These are phyloP conservation scores for Oncorhynchus clarkii DNA, from an alignment of 2,113 vertebrate genomes.

Conservation along the genomic window DNA sequence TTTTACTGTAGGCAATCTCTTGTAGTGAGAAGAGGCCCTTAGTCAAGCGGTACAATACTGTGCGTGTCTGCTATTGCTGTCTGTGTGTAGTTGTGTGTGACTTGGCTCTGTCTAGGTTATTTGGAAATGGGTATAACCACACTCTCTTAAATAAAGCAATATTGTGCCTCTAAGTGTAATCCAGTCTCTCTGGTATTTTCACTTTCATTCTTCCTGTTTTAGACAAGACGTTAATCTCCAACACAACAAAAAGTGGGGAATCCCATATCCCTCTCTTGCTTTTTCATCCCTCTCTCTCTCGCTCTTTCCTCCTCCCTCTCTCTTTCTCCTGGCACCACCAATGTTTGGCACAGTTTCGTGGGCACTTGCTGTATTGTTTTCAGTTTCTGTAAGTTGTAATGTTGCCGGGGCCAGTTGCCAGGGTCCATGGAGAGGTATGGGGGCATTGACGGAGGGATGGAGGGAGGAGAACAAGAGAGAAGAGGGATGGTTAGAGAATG, in stretches of 20 bases:
- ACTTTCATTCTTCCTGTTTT: not conserved
- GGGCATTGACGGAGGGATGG: not conserved
- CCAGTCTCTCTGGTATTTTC: not conserved
- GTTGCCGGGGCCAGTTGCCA: not conserved
- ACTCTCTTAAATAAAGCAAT: too few relatives aligned
- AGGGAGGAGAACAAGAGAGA: not conserved
- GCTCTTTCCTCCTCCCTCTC: not conserved
- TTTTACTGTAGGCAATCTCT: too few relatives aligned
- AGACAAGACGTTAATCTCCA: not conserved
- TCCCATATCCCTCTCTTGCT: not conserved
- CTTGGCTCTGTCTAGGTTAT: too few relatives aligned
- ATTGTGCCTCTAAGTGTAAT: not conserved
- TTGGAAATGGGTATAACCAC: too few relatives aligned
- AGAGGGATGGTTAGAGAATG: not conserved
- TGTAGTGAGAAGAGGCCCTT: too few relatives aligned
- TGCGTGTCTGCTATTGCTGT: too few relatives aligned
- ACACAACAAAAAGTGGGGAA: not conserved
- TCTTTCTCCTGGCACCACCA: not conserved
- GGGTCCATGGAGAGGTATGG: not conserved
- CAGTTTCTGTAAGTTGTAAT: not conserved
- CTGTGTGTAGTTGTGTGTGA: too few relatives aligned
- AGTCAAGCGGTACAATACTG: too few relatives aligned
- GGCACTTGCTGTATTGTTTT: not conserved
- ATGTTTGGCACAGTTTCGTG: not conserved
- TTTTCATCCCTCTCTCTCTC: not conserved